These are phyloP conservation scores for Mohoua ochrocephala DNA, from an alignment of 2,113 vertebrate genomes.

Conservation along the genomic window DNA sequence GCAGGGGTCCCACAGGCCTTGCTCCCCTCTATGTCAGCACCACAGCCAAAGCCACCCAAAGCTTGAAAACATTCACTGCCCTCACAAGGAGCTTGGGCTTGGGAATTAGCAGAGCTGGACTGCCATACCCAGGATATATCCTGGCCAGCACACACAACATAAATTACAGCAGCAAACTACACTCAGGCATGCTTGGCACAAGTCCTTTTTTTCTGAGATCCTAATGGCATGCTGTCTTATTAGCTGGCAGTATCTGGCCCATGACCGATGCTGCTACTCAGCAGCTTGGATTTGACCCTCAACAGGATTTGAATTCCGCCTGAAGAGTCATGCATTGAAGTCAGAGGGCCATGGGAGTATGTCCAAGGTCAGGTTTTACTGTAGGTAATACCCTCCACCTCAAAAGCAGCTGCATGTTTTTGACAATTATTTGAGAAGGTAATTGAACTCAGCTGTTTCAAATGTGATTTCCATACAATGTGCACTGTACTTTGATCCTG, in stretches of 20 bases:
- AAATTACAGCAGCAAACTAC: not conserved
- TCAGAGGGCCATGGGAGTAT: not conserved
- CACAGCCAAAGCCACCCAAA: not conserved
- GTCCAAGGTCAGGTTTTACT: conserved; percentile 13
- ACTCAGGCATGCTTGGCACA: not conserved
- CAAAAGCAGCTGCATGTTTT: not conserved
- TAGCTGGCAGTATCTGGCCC: not conserved
- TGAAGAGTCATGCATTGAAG: not conserved
- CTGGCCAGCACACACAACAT: not conserved
- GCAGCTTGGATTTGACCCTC: conserved; percentile 20
- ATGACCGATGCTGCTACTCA: not conserved
- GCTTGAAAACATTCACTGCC: not conserved
- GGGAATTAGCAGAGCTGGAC: not conserved
- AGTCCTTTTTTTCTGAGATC: not conserved
- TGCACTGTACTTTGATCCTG: not conserved
- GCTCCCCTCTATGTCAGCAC: fast-evolving
- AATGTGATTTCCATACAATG: conserved; percentile 34
- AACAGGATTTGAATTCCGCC: not conserved
- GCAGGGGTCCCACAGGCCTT: fast-evolving
- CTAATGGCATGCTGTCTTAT: not conserved
- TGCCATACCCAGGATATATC: not conserved
- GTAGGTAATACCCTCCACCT: conserved; percentile 4
- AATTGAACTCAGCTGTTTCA: conserved; percentile 45
- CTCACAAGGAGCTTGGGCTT: not conserved
- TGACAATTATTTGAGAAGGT: conserved; percentile 20